A percentile compares a stretch with the other conserved stretches of the same genome.
phyloP scores from a whole-genome alignment of 2,113 vertebrate genomes.

The Amphiprion percula region DNA sequence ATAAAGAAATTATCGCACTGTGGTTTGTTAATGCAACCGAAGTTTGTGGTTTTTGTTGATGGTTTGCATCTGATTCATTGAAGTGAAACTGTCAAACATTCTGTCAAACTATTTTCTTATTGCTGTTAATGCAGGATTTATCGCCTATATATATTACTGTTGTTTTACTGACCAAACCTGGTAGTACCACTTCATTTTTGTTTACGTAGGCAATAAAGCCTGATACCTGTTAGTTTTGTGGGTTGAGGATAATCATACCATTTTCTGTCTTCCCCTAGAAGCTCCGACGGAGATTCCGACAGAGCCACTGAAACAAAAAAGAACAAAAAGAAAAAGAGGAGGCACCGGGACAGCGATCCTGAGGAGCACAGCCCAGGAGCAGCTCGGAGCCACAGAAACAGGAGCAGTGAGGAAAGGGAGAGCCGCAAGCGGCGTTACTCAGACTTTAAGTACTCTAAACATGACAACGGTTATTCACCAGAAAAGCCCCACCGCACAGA shows the following conservation, averaged over 20 bases:
- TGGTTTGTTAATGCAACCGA: too few relatives aligned
- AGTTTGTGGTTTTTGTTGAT: too few relatives aligned
- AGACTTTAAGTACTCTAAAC: conserved; percentile 54
- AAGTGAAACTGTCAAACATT: too few relatives aligned
- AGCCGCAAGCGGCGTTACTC: conserved; percentile 66
- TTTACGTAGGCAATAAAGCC: too few relatives aligned
- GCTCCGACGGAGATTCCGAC: conserved; percentile 83
- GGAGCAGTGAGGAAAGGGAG: conserved; percentile 64
- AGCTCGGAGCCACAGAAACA: conserved; percentile 37
- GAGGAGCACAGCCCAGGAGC: conserved; percentile 60
- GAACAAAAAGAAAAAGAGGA: conserved; percentile 90
- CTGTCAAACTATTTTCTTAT: too few relatives aligned
- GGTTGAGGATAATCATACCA: rapidly evolving
- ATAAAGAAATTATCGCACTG: too few relatives aligned
- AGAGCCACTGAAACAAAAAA: conserved; percentile 82
- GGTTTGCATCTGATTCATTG: too few relatives aligned
- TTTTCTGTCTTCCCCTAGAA: conserved; percentile 61
- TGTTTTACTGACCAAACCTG: too few relatives aligned
- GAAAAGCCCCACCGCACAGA: conserved; percentile 52
- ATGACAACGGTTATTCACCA: not conserved
- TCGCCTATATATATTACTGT: too few relatives aligned
- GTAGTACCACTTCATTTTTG: too few relatives aligned
- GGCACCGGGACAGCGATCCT: conserved; percentile 77
- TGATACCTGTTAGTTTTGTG: not conserved
- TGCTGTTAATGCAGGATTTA: too few relatives aligned